Evolutionary conservation across 2,113 vertebrate genomes (phyloP).

Genomic region (Gopherus evgoodei): DNA sequence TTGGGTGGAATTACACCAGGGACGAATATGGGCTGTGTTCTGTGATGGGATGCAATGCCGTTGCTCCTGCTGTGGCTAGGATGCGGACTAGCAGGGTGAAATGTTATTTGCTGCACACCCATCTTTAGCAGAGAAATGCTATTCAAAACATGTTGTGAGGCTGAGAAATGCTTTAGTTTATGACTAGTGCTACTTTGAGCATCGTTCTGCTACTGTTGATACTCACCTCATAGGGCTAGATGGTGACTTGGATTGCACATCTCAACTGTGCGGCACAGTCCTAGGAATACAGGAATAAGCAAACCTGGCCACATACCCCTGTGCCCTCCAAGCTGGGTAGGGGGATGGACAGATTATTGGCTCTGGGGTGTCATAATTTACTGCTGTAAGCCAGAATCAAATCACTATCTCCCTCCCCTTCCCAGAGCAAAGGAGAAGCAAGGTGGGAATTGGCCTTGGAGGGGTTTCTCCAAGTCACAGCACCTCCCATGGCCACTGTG

Average conservation of each 20-base stretch:
- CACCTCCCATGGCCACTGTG: no score
- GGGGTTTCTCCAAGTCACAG: neutral
- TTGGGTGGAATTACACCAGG: neutral
- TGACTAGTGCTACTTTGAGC: no score
- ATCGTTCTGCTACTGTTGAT: no score
- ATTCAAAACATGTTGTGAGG: neutral
- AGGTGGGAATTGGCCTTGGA: neutral
- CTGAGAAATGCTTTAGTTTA: neutral
- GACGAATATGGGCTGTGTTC: neutral
- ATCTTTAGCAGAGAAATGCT: accelerated
- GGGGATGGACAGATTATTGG: neutral
- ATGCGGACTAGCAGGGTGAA: accelerated
- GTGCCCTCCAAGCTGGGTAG: neutral
- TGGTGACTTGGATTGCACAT: no score
- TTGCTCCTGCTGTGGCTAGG: neutral
- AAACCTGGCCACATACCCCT: no score
- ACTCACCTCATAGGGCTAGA: no score
- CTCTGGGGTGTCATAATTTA: neutral
- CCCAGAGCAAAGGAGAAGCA: neutral
- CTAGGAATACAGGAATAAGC: no score
- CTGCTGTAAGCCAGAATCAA: neutral
- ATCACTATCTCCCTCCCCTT: neutral
- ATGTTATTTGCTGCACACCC: neutral
- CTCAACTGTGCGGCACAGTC: no score
- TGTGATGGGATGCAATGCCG: neutral